Evolutionary conservation across 2,113 vertebrate species (phyloP).

Genomic region (Ramphastos sulfuratus): DNA sequence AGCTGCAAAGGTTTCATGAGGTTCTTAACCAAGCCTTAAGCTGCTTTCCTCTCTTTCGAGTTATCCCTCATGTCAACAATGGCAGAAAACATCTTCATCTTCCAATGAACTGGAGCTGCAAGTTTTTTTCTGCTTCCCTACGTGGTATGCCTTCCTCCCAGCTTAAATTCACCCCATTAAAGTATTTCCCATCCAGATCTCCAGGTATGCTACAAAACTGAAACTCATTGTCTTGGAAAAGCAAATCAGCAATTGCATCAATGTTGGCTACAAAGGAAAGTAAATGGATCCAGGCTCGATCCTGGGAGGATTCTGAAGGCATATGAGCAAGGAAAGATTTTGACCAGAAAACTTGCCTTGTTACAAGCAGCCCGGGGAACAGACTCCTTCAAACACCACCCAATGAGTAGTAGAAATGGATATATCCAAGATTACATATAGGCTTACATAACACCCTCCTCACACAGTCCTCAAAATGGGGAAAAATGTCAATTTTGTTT

Average conservation of each 20-base stretch:
- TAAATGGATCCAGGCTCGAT: not conserved
- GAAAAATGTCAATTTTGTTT: not conserved
- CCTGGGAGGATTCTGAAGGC: not conserved
- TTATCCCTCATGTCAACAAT: not conserved
- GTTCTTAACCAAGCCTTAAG: not conserved
- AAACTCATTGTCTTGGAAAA: not conserved
- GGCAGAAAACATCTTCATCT: not conserved
- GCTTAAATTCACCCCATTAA: not conserved
- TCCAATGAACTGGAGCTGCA: not conserved
- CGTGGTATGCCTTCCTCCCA: not conserved
- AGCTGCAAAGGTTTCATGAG: not conserved
- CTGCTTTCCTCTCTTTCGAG: not conserved
- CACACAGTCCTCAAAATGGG: not conserved
- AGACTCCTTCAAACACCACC: not conserved
- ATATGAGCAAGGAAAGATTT: not conserved
- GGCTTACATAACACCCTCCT: not conserved
- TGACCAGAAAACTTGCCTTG: not conserved
- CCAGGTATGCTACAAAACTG: not conserved
- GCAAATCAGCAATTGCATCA: not conserved
- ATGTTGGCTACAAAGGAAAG: not conserved
- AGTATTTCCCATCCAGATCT: not conserved
- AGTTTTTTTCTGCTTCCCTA: not conserved
- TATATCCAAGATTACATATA: not conserved
- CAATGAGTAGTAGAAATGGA: not conserved
- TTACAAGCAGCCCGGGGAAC: not conserved